Conservation (phyloP, 2,113 vertebrate species). For the Leptodactylus fuscus region DNA sequence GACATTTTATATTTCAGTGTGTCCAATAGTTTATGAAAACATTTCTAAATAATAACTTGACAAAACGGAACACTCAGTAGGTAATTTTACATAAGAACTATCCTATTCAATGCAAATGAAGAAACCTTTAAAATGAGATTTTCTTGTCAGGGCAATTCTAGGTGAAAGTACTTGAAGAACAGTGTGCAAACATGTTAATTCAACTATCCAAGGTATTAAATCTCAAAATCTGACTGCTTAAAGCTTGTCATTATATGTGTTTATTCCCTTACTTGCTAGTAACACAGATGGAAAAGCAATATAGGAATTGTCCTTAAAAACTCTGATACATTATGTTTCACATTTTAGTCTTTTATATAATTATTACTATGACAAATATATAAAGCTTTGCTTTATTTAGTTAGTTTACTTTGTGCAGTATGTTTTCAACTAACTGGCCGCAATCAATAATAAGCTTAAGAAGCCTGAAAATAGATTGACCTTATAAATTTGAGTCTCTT, state of each 20-base stretch:
- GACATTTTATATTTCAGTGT: neutral
- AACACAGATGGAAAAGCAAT: neutral
- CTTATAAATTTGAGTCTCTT: conserved; percentile 6
- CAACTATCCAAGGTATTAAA: no score
- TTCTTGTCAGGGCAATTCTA: neutral
- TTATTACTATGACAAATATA: neutral
- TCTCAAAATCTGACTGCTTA: no score
- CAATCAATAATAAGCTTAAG: neutral
- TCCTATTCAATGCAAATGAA: no score
- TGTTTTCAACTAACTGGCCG: neutral
- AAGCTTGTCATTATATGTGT: neutral
- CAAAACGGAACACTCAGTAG: neutral
- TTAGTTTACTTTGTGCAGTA: no score
- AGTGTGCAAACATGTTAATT: no score
- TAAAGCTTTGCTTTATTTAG: neutral
- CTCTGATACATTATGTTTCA: neutral
- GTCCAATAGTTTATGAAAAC: neutral
- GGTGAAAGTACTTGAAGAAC: no score
- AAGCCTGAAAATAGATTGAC: neutral
- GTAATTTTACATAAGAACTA: no score
- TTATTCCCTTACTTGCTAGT: neutral
- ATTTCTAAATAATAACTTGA: neutral
- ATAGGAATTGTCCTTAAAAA: neutral
- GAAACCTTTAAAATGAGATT: neutral
- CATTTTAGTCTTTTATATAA: neutral